Base-by-base conservation (phyloP, 2,888 invertebrate species). In the Noctuana brunneofusca region DNA sequence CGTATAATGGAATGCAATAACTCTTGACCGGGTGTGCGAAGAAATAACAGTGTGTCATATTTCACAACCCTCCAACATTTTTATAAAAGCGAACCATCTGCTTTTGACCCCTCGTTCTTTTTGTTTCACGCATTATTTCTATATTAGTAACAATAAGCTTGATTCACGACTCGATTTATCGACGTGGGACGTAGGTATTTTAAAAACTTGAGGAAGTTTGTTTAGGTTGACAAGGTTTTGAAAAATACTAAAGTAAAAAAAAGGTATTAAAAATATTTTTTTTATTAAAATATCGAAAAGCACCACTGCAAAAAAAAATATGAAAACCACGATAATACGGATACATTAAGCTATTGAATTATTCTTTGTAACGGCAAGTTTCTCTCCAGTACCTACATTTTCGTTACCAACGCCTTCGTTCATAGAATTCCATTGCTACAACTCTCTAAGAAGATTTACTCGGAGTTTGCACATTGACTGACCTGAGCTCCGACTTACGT, bases 1-100 rank as follows among this genome's bases (percentile, higher is more conserved):
- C 90, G 87, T 91, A 90, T 87, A n/a, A n/a, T n/a, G n/a, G 90
- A 91, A 90, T 91, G 90, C 91, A 88, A 90, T 90, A 91, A 91
- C 89, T 90, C 90, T 89, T 90, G 91, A 89, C 89, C 91, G 90
- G 91, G 88, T 91, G 91, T 87, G 90, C 91, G 90, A 88, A 88
- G 90, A 89, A 90, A 91, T 91, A 91, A 91, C 90, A 89, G 86
- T 86, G 89, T 90, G 90, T 91, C 90, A 90, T 91, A 90, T 90
- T 91, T 91, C 91, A 90, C 88, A 86, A 87, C 90, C 89, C 89
- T 89, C 90, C 89, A 87, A 91, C 90, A 91, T 89, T 91, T 91
- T 91, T 91, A 91, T 89, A 90, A 91, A 91, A 86, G 90, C 84
- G 86, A 79, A 89, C 90, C 91, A 89, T 91, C 91, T 91, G 91